Conservation (phyloP, 2,888 invertebrate genomes). For the Apodemia hepburni region DNA sequence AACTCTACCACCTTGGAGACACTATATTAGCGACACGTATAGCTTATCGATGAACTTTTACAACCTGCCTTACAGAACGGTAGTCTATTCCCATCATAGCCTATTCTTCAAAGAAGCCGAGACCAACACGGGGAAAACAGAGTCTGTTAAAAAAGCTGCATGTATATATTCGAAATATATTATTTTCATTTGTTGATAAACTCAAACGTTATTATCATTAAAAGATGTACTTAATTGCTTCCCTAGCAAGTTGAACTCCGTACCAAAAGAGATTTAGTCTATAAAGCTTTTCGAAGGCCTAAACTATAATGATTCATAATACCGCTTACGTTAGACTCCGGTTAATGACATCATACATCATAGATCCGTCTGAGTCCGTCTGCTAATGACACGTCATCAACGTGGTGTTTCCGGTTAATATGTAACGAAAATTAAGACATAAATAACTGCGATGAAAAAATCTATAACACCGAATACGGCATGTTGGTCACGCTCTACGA, state of each 20-base stretch:
- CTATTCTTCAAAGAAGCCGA: too few relatives aligned
- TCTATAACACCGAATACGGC: constrained; percentile 61
- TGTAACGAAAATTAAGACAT: constrained; percentile 72
- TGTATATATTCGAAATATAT: too few relatives aligned
- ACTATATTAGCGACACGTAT: too few relatives aligned
- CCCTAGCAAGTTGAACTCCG: not conserved
- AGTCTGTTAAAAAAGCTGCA: too few relatives aligned
- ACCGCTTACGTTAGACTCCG: constrained; percentile 24
- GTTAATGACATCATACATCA: constrained; percentile 52
- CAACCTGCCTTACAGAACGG: too few relatives aligned
- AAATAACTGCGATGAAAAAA: constrained; percentile 62
- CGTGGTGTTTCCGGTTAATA: constrained; percentile 53
- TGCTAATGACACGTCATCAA: constrained; percentile 46
- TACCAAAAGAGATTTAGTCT: not conserved
- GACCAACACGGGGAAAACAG: too few relatives aligned
- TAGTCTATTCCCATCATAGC: too few relatives aligned
- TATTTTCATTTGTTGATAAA: too few relatives aligned
- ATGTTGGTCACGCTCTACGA: constrained; percentile 61
- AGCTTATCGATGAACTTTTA: too few relatives aligned
- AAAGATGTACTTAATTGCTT: too few relatives aligned
- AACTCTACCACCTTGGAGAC: too few relatives aligned
- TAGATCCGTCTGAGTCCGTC: constrained; percentile 31
- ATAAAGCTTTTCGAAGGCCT: not conserved
- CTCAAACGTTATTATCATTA: too few relatives aligned
- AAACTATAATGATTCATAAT: constrained; percentile 33